These are phyloP conservation scores for Orbicella faveolata DNA, from an alignment of 64 coral and sea anemone genomes.

Conservation along the genomic window DNA sequence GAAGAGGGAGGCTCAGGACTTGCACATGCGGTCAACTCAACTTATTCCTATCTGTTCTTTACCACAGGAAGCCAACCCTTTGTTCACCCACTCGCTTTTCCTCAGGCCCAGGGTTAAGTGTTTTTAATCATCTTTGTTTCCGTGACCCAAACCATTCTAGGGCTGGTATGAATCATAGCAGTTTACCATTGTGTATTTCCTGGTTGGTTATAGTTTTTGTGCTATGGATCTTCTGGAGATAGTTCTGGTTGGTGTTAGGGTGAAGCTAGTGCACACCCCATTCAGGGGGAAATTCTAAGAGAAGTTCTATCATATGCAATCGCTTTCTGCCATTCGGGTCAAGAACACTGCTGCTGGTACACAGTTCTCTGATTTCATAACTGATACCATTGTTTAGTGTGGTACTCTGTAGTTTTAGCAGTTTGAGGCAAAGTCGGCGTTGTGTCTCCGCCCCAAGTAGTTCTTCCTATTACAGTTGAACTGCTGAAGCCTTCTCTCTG, in stretches of 20 bases:
- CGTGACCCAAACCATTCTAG: too few relatives aligned
- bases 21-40: background rate
- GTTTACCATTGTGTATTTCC: background rate
- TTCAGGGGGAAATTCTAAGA: background rate
- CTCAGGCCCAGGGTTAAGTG: too few relatives aligned
- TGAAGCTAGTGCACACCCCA: background rate
- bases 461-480: background rate
- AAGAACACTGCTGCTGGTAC: too few relatives aligned
- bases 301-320: background rate
- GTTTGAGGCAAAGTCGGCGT: background rate
- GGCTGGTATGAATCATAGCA: too few relatives aligned
- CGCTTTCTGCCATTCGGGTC: background rate
- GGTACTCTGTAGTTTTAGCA: background rate
- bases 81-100: slow-evolving; percentile 15
- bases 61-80: slow-evolving; percentile 37
- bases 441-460: background rate
- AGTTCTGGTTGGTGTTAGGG: background rate
- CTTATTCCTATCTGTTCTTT: background rate
- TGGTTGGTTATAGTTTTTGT: background rate
- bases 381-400: background rate
- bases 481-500: background rate
- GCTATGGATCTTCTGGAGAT: background rate
- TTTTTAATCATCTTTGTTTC: too few relatives aligned
- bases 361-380: too few relatives aligned
- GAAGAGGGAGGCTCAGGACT: background rate